A percentile compares a stretch with the other conserved stretches of the same genome.
phyloP scores from a whole-genome alignment of 2,113 vertebrate species.

The Neotragus pygmaeus region DNA sequence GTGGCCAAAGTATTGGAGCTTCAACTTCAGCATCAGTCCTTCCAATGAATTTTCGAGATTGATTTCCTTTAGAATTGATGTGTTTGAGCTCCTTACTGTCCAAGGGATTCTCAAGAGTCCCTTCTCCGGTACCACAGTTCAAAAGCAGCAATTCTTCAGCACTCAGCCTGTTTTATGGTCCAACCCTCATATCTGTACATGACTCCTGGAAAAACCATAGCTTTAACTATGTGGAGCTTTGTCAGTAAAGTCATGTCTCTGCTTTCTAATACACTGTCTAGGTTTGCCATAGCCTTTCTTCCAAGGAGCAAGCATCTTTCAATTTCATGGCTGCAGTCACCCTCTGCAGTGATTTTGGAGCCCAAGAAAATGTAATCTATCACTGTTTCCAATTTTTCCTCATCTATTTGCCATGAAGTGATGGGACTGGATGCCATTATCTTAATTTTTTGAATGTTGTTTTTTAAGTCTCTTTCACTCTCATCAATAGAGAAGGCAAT shows the following conservation, averaged over 20 bases:
- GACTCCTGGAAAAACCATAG: not conserved
- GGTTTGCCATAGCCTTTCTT: not conserved
- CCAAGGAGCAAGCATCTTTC: not conserved
- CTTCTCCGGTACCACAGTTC: not conserved
- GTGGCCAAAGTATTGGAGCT: not conserved
- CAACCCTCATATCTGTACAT: not conserved
- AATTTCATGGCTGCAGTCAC: not conserved
- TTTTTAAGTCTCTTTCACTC: not conserved
- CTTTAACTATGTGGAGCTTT: not conserved
- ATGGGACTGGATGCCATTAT: not conserved
- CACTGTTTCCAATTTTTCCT: not conserved
- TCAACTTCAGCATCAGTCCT: not conserved
- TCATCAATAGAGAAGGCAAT: not conserved
- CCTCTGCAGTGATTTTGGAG: not conserved
- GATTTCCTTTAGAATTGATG: not conserved
- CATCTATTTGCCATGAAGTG: not conserved
- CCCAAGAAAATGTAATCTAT: not conserved
- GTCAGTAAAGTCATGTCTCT: not conserved
- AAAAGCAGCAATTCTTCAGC: not conserved
- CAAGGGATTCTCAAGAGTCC: not conserved
- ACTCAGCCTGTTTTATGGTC: not conserved
- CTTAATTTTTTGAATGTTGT: not conserved
- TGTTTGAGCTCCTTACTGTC: not conserved
- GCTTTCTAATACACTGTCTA: not conserved
- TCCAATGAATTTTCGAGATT: not conserved